Base-by-base conservation (phyloP, 2,888 invertebrate species). In the Caenorhabditis virilis region DNA sequence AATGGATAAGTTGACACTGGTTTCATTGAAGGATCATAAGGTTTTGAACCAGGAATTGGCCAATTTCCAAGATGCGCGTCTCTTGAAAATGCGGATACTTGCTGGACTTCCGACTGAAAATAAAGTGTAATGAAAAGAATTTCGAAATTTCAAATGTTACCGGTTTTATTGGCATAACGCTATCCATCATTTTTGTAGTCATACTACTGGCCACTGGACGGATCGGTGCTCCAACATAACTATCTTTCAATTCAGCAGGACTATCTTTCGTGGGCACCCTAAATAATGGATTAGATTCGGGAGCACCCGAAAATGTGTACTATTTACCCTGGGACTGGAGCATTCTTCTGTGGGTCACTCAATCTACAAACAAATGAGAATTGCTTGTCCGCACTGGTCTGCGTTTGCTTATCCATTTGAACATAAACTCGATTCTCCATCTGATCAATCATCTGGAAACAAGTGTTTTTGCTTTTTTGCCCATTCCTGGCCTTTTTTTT, bases 391-490 rank as follows among this genome's bases (percentile, higher is more conserved):
- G 69, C 64, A 0, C 67, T 64, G 6, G 78, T 79, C 43, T 82
- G 82, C 13, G 80, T 78, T 48, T 78, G 74, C 57, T 80, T 80
- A 64, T 82, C 82, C 76, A 79, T 82, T 63, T 82, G 82, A 27
- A 82, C 81, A 67, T 82, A 82, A 7, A 82, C 77, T 42, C 80
- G 69, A 59, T 82, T 82, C 48, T 80, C 81, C 66, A 82, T 78
- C 36, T 74, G 71, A 55, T 80, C 77, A 22, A 82, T 72, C 22
- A 79, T 64, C 82, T 82, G 70, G 46, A 45, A 20, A 39, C 11
- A 36, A 15, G 6, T 30, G 7, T n/a, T n/a, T n/a, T n/a, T n/a
- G n/a, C n/a, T n/a, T n/a, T n/a, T n/a, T n/a, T n/a, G n/a, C n/a
- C n/a, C n/a, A n/a, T n/a, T n/a, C n/a, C n/a, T n/a, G n/a, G n/a